Evolutionary conservation across 2,113 vertebrate genomes (phyloP), one percentile per base, ranked within the genome.

Genomic region (Tupaia tana): DNA sequence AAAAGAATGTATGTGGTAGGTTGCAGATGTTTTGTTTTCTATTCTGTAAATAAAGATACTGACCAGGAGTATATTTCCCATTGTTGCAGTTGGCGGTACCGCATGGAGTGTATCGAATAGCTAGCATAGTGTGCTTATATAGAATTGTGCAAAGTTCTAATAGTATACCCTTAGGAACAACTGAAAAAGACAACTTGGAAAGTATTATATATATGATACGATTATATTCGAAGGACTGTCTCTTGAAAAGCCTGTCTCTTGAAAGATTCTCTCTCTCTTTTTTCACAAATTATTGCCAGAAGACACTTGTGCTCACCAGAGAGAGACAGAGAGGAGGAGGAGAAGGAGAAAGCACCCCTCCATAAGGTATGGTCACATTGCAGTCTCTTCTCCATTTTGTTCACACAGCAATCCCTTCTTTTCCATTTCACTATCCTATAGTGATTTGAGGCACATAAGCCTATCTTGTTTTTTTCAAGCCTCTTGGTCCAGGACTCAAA

Each of bases 1-100:
- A 95, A 94, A 96, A 97, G 96, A 58, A 64, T 63, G 1, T 90
- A 83, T 95, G 61, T 92, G 93, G 86, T 86, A 93, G 90, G 94
- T 73, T 90, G 95, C 91, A 69, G 86, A 15, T 69, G 84, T 93
- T 86, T 56, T 95, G 43, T 86, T 86, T 97, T 90, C 89, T 89
- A 1, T 95, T 94, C 78, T 84, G 34, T 92, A 80, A 91, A 63
- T 90, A 54, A 31, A 73, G 24, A 15, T 91, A 79, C 84, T 70
- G 75, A 90, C 59, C 67, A 80, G 75, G 61, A 84, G 25, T 61
- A 8, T 74, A 7, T 89, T 91, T 91, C 75, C 82, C 80, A 14
- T 64, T 84, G 58, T 52, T 92, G 27, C 27, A 54, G 1, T 52
- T 75, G 80, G 25, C 75, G 31, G 54, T 34, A 1, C 73, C 92